Base-by-base conservation (phyloP, 2,888 invertebrate genomes). In the Lepidocyrtoides sp. region DNA sequence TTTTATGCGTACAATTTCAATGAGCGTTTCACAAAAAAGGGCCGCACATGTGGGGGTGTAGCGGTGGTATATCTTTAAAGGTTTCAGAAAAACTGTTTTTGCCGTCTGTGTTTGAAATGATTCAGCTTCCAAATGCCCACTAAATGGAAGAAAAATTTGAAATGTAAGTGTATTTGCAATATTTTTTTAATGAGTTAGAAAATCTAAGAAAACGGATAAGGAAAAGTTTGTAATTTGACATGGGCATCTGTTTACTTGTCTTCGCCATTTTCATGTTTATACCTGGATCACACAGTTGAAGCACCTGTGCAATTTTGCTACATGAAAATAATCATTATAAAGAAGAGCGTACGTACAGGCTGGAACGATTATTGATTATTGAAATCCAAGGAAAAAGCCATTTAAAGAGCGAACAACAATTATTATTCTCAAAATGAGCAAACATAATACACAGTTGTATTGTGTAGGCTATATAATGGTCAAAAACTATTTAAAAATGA, bases 11-110 rank as follows among this genome's bases (percentile, higher is more conserved):
- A 0, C 7, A 12, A 48, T 60, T 69, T 17, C 17, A 8, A 51
- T 69, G 48, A 48, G 63, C 69, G 20, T 2, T 66, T 14, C 23
- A 41, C 69, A n/a, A 60, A 82, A 82, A 48, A 83, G 32, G 23
- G 10, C 79, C 54, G 32, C 72, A 41, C 79, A 36, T 79, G 54
- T 54, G 79, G 79, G 79, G 79, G 79, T 79, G 79, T 69, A 36
- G 69, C 17, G n/a, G 5, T 26, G 60, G 23, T 26, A 8, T 60
- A 60, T 60, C 23, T 23, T 17, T 7, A 17, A 60, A 3, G 60
- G 5, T 60, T 54, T 36, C 17, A 14, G 48, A 10, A 2, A 48
- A n/a, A 48, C 48, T 2, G 54, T 17, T 54, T 54, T 7, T 41
- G 41, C 41, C 51, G 51, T 10, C 23, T 26, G 20, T 60, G n/a